phyloP scores from a whole-genome alignment of 2,797 vertebrate genomes.

The Acanthurus lineatus region DNA sequence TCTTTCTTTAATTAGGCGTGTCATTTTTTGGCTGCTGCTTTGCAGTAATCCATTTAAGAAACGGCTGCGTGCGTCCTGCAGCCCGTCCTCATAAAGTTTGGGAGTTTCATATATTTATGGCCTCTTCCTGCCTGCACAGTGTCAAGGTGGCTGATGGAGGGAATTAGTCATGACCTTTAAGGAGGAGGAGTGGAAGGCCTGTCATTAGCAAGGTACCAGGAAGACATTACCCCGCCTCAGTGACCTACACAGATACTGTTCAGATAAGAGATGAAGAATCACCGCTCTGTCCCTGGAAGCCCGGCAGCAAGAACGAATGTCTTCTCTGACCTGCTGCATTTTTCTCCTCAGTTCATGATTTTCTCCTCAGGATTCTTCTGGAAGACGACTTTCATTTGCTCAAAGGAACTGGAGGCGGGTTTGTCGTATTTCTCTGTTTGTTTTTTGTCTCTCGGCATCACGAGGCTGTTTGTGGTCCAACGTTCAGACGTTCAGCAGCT shows the following conservation, averaged over 20 bases:
- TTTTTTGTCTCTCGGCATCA: background rate
- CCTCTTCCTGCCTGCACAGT: conserved; percentile 42
- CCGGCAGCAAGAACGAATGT: conserved; percentile 14
- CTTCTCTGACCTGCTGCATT: conserved; percentile 36
- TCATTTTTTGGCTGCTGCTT: conserved; percentile 37
- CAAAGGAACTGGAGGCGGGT: background rate
- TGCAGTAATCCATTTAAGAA: conserved; percentile 33
- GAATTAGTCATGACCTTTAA: conserved; percentile 77
- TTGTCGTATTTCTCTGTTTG: background rate
- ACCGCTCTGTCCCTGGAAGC: conserved; percentile 47
- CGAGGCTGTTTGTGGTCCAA: no score
- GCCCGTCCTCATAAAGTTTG: conserved; percentile 25
- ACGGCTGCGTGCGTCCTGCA: background rate
- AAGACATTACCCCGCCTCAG: conserved; percentile 65
- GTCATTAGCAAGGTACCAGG: conserved; percentile 74
- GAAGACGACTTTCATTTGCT: background rate
- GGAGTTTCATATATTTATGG: conserved; percentile 52
- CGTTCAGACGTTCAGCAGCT: background rate
- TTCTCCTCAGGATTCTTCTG: background rate
- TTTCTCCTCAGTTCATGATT: conserved; percentile 7
- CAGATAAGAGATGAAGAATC: conserved; percentile 76
- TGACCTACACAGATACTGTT: conserved; percentile 68
- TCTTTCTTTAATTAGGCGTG: conserved; percentile 46
- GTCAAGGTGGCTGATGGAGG: conserved; percentile 62
- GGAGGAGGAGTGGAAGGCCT: conserved; percentile 62